Evolutionary conservation across 2,888 invertebrate species (phyloP), one percentile per base, ranked within the genome.

Genomic region (Polietes domitor): DNA sequence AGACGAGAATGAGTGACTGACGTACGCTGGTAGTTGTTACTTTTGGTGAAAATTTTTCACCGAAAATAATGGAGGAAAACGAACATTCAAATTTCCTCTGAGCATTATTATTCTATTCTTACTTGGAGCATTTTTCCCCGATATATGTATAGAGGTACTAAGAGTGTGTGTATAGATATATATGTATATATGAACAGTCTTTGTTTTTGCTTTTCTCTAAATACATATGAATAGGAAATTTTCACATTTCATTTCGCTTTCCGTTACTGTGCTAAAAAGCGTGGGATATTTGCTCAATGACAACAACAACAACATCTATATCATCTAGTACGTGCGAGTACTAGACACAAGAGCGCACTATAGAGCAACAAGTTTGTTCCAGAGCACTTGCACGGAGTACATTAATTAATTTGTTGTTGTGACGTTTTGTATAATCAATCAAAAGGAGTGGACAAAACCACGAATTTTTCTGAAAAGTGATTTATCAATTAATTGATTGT

Each of bases 1-100:
- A 79, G 76, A 78, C 72, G 41, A 81, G 55, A 81, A 71, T 74
- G 81, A 84, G 50, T 63, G 78, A 84, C 84, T 84, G 84, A 19
- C 83, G 61, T 61, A 26, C 28, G 15, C 15, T 26, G 37, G 17
- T 37, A 32, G 78, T 53, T 76, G 78, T 73, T 79, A 79, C 73
- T 81, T 79, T 81, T 71, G 70, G 61, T 75, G 75, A 9, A 80
- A 83, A 68, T 55, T 70, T 83, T 77, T 80, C 74, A 71, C 82
- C 70, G 75, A 74, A 43, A 61, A 76, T 2, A 78, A 77, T 12
- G 47, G 6, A 47, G 47, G n/a, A 47, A 47, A n/a, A 41, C 41
- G 9, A 41, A 41, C 41, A 47, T 47, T n/a, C 47, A 47, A 47
- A n/a, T 47, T 47, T 82, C 74, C 72, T 75, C 74, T 74, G 77